Percentiles rank a stretch among this genome's conserved stretches.
Evolutionary conservation across 2,113 vertebrate species (phyloP).

Genomic region (Calidris pygmaea): DNA sequence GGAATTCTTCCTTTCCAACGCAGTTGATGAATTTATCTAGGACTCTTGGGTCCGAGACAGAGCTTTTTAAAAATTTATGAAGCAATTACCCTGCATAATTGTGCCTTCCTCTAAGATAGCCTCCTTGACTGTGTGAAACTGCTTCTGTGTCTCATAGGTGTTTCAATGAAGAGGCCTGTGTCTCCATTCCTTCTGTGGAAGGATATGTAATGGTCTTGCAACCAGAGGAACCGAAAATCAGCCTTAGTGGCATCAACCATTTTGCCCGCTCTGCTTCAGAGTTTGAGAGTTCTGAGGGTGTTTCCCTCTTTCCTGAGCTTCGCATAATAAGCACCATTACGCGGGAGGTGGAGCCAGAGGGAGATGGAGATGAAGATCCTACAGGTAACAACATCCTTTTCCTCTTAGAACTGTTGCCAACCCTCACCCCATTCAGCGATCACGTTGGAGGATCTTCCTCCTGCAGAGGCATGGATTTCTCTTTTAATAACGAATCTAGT

Average conservation of each 20-base stretch:
- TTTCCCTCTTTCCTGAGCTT: slow-evolving; percentile 92
- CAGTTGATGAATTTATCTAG: slow-evolving; percentile 25
- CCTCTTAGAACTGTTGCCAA: rapidly evolving
- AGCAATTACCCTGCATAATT: slow-evolving; percentile 8
- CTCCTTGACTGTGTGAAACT: not conserved
- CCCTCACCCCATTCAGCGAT: not conserved
- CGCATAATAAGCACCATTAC: slow-evolving; percentile 97
- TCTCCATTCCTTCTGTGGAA: slow-evolving; percentile 83
- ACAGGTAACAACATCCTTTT: slow-evolving; percentile 75
- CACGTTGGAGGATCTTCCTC: not conserved
- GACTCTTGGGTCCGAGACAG: slow-evolving; percentile 12
- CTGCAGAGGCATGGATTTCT: rapidly evolving
- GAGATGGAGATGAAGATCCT: slow-evolving; percentile 89
- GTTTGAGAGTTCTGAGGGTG: slow-evolving; percentile 89
- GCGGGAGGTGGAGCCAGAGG: slow-evolving; percentile 87
- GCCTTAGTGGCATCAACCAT: slow-evolving; percentile 93
- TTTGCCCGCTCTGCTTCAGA: slow-evolving; percentile 94
- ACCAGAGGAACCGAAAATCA: slow-evolving; percentile 96
- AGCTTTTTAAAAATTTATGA: slow-evolving; percentile 10
- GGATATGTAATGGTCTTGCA: slow-evolving; percentile 94
- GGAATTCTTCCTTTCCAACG: not conserved
- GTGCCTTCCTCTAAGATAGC: not conserved
- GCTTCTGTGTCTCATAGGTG: slow-evolving; percentile 74
- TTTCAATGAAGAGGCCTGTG: slow-evolving; percentile 86
- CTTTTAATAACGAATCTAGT: too few species aligned